Percentiles rank a stretch among this genome's conserved stretches.
These are phyloP conservation scores for Lampris incognitus DNA, from an alignment of 2,113 vertebrate species.

Conservation along the genomic window DNA sequence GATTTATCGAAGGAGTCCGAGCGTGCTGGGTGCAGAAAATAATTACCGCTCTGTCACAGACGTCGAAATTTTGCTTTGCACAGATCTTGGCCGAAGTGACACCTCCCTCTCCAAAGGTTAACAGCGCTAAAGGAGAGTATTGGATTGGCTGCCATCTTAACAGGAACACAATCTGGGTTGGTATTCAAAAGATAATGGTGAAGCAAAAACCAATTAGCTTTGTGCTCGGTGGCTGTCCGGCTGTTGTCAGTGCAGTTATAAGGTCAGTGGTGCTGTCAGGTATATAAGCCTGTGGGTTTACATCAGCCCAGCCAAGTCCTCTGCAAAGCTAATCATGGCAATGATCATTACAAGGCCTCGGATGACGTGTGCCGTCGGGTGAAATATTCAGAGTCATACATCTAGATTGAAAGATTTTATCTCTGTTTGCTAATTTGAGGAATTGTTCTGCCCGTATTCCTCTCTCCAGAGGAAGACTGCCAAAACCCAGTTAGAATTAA, in stretches of 20 bases:
- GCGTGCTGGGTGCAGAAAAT: conserved; percentile 12
- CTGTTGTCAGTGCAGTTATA: conserved; percentile 66
- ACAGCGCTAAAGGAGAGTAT: conserved; percentile 45
- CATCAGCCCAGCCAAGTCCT: neutral
- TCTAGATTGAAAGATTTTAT: neutral
- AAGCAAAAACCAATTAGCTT: conserved; percentile 74
- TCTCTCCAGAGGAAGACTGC: neutral
- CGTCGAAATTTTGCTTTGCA: conserved; percentile 44
- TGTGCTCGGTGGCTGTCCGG: conserved; percentile 62
- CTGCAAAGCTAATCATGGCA: conserved; percentile 42
- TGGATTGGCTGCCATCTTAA: conserved; percentile 59
- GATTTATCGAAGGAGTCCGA: too few relatives aligned
- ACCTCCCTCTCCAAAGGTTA: conserved; percentile 74
- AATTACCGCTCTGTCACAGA: conserved; percentile 31
- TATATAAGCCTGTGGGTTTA: conserved; percentile 36
- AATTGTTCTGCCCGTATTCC: neutral
- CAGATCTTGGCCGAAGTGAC: conserved; percentile 40
- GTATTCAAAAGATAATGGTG: conserved; percentile 77
- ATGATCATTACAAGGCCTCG: conserved; percentile 19
- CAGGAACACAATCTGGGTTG: conserved; percentile 68
- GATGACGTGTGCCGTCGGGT: neutral
- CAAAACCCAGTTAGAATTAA: neutral
- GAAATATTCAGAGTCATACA: neutral
- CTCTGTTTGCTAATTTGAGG: neutral
- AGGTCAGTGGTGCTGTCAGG: conserved; percentile 46